A percentile compares a stretch with the other conserved stretches of the same genome.
These are phyloP conservation scores for Clepsis dumicolana DNA, from an alignment of 2,888 invertebrate genomes.

Conservation along the genomic window DNA sequence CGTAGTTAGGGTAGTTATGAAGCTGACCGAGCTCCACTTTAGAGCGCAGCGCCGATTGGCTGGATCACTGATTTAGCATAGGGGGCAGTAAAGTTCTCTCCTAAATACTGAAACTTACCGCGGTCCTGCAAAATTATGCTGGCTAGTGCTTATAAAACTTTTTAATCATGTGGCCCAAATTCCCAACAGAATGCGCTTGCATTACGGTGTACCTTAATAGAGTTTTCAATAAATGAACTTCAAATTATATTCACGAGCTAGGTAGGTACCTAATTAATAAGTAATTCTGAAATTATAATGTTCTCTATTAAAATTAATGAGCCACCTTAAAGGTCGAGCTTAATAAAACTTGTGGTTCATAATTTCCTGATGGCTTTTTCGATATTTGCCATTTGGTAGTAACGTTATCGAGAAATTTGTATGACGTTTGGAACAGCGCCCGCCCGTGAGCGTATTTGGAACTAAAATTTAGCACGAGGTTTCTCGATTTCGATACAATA, in stretches of 20 bases:
- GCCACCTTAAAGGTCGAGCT: neutral
- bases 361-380: constrained; percentile 2
- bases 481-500: too few species aligned
- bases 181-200: constrained; percentile 15
- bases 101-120: constrained; percentile 41
- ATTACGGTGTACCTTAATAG: neutral
- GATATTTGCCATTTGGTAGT: neutral
- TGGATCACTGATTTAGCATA: constrained; percentile 34
- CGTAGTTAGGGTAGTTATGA: constrained; percentile 14
- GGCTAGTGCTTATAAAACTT: constrained; percentile 34
- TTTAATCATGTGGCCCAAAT: constrained; percentile 36
- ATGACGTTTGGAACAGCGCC: too few species aligned
- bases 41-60: constrained; percentile 27
- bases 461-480: too few species aligned
- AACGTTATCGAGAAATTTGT: too few species aligned
- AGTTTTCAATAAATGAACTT: neutral
- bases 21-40: constrained; percentile 34
- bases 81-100: constrained; percentile 33
- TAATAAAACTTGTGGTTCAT: neutral
- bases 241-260: too few species aligned
- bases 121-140: constrained; percentile 34
- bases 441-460: too few species aligned
- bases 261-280: neutral
- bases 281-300: neutral
- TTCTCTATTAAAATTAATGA: neutral